Conservation (phyloP, 2,797 vertebrate genomes). For the Bufotes viridis region DNA sequence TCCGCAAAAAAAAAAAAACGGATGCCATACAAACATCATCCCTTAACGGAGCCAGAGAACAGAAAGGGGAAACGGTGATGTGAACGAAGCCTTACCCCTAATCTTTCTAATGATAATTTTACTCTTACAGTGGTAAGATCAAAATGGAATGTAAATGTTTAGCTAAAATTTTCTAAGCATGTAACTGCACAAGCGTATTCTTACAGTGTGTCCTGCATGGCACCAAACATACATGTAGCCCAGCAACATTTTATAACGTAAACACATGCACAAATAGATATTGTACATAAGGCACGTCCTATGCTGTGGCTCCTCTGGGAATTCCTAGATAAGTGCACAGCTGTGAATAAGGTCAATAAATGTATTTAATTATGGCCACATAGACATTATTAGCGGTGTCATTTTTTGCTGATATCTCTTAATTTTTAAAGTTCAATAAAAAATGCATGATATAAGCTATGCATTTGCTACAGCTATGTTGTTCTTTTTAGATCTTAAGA, state of each 20-base stretch:
- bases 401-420: slow-evolving; percentile 50
- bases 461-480: slow-evolving; percentile 26
- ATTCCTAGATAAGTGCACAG: slow-evolving; percentile 17
- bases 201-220: not conserved
- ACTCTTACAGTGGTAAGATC: no score
- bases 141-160: not conserved
- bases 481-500: not conserved
- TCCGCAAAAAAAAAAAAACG: no score
- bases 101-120: not conserved
- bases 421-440: slow-evolving; percentile 51
- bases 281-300: not conserved
- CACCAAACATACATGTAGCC: not conserved
- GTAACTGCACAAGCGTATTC: not conserved
- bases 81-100: no score
- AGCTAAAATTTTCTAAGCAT: not conserved
- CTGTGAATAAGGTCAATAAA: slow-evolving; percentile 42
- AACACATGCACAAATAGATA: not conserved
- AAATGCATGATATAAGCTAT: slow-evolving; percentile 51
- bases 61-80: no score
- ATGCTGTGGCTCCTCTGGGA: not conserved
- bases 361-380: slow-evolving; percentile 50
- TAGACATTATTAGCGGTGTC: slow-evolving; percentile 45
- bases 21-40: no score
- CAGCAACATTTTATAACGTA: not conserved
- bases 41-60: no score